Base-by-base conservation (phyloP, 2,888 invertebrate genomes). In the Leucophenga montana region DNA sequence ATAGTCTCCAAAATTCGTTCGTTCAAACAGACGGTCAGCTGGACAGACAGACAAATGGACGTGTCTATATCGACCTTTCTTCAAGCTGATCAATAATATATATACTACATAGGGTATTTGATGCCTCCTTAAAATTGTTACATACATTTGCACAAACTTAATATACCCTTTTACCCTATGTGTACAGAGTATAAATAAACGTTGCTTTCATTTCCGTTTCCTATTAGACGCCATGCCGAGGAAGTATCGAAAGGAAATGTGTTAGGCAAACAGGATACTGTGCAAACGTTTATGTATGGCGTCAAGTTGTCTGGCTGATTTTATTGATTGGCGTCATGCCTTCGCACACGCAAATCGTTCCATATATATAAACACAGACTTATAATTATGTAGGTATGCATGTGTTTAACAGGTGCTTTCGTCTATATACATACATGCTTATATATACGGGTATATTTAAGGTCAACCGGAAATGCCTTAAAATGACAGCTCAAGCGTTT, bases 191-290 rank as follows among this genome's bases (percentile, higher is more conserved):
- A n/a, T n/a, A n/a, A n/a, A n/a, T n/a, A 39, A 8, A 11, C 20
- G 16, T 53, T 53, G 20, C 53, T 53, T 53, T 53, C 53, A 53
- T 53, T 53, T 53, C 53, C 53, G 53, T 53, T 53, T 16, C 53
- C 20, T 20, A 53, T 53, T 53, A 53, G 53, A 16, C 53, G 14
- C 5, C 4, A 16, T 3, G 16, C 1, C 16, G 18, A 20, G 18
- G 11, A 1, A 53, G 53, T 11, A 53, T 16, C 53, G 18, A 53
- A 20, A 1, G 53, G 20, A 53, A 53, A 53, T 53, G 9, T 18
- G 53, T 11, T 20, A 18, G 20, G 20, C 16, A 16, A 18, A 16
- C 53, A 53, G 20, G 18, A 53, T 18, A 16, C 11, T 18, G 53
- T 53, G 53, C 53, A 18, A 53, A 53, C 6, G 39, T 39, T 39